These are phyloP conservation scores for Tipula lateralis DNA, from an alignment of 2,888 invertebrate genomes.

Conservation along the genomic window DNA sequence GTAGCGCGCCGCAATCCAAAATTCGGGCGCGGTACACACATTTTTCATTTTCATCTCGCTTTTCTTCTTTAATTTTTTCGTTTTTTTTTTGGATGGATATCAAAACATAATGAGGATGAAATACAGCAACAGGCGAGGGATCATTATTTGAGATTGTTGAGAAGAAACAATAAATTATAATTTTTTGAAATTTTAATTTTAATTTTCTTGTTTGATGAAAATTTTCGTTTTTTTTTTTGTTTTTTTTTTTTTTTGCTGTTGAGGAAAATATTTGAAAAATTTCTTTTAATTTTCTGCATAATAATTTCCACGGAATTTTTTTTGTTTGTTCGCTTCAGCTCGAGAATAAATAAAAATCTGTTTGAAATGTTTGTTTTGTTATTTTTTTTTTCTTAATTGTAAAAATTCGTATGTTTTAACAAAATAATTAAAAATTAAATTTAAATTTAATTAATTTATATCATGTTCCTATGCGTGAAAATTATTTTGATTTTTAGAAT, in stretches of 20 bases:
- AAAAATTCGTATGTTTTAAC: background rate
- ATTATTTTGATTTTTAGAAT: background rate
- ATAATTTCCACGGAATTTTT: slow-evolving; percentile 13
- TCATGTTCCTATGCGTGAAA: background rate
- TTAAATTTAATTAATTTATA: background rate
- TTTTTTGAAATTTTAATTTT: background rate
- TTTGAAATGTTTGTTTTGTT: background rate
- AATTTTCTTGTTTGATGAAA: background rate
- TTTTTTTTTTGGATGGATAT: background rate
- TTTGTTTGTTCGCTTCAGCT: background rate
- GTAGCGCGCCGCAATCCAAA: background rate
- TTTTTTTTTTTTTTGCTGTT: background rate
- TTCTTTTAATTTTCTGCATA: slow-evolving; percentile 2
- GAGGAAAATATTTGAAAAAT: background rate
- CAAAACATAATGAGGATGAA: slow-evolving; percentile 11
- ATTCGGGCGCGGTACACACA: background rate
- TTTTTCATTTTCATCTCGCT: background rate
- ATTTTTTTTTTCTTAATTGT: background rate
- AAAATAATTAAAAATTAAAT: background rate
- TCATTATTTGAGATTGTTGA: background rate
- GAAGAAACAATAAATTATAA: background rate
- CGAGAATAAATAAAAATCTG: background rate
- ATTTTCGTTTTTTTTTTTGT: background rate
- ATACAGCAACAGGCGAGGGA: slow-evolving; percentile 6
- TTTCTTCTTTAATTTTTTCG: too few species aligned